These are phyloP conservation scores for Ooceraea biroi DNA, from an alignment of 1,140 invertebrate genomes.

Conservation along the genomic window DNA sequence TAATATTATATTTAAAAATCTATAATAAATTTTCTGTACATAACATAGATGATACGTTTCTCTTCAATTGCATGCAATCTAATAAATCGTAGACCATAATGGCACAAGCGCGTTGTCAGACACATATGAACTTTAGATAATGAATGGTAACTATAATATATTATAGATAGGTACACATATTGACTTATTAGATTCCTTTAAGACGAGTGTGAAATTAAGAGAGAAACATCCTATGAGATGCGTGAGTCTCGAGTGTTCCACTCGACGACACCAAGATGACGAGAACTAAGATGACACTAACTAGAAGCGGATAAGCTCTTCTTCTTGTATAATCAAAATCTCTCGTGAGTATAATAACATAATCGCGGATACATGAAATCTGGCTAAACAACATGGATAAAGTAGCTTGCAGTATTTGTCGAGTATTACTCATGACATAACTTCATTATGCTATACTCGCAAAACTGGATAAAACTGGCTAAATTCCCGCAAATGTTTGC, in stretches of 20 bases:
- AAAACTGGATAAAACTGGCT: too few relatives aligned
- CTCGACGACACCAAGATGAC: slow-evolving; percentile 46
- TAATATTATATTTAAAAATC: background rate
- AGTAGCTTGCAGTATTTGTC: background rate
- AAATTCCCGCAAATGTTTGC: background rate
- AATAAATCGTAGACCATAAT: too few relatives aligned
- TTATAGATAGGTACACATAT: background rate
- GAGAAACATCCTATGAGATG: slow-evolving; percentile 26
- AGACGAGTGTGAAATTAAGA: slow-evolving; percentile 41
- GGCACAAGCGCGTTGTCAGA: background rate
- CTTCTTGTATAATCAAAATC: slow-evolving; percentile 18
- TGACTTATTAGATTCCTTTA: slow-evolving; percentile 40
- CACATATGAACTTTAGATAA: background rate
- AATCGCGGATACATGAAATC: slow-evolving; percentile 20
- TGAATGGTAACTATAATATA: background rate
- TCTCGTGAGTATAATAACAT: slow-evolving; percentile 21
- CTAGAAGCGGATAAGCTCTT: slow-evolving; percentile 32
- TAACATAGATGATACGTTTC: too few relatives aligned
- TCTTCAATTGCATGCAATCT: too few relatives aligned
- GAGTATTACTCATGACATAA: background rate
- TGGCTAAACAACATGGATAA: background rate
- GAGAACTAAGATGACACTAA: slow-evolving; percentile 38
- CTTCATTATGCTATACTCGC: background rate
- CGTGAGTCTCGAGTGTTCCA: slow-evolving; percentile 39
- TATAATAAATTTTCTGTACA: too few relatives aligned